Conservation (phyloP, 2,113 vertebrate genomes). For the Electrona antarctica region DNA sequence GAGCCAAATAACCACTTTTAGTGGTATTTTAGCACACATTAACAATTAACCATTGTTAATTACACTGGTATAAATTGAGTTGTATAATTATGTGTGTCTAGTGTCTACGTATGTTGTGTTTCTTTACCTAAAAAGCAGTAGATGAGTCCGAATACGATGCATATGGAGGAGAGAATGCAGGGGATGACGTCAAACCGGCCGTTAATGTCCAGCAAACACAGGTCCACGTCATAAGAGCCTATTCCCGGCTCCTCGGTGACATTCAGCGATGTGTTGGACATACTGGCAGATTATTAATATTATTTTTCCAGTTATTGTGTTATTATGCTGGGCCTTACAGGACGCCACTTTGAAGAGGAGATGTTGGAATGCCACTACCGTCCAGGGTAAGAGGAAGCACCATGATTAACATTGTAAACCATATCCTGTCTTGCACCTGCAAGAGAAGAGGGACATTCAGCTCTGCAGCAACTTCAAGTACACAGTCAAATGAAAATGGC, state of each 20-base stretch:
- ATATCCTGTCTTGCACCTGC: slow-evolving; percentile 68
- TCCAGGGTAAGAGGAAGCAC: slow-evolving; percentile 53
- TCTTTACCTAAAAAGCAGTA: slow-evolving; percentile 87
- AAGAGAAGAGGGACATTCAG: slow-evolving; percentile 21
- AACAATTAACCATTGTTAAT: too few relatives aligned
- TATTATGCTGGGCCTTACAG: slow-evolving; percentile 22
- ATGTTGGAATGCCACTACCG: slow-evolving; percentile 1
- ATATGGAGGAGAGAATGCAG: slow-evolving; percentile 80
- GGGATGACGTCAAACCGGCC: slow-evolving; percentile 80
- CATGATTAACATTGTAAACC: slow-evolving; percentile 8
- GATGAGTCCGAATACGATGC: slow-evolving; percentile 84
- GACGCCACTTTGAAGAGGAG: slow-evolving; percentile 7
- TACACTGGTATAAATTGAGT: not conserved
- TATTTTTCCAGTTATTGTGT: slow-evolving; percentile 19
- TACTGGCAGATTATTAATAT: slow-evolving; percentile 53
- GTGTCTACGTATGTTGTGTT: not conserved
- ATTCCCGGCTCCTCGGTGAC: slow-evolving; percentile 69
- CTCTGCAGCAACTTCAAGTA: not conserved
- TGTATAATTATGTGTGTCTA: not conserved
- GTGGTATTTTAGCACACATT: too few relatives aligned
- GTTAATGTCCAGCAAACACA: slow-evolving; percentile 77
- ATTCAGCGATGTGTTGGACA: slow-evolving; percentile 71
- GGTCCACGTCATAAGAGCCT: slow-evolving; percentile 55
- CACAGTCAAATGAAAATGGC: too few relatives aligned
- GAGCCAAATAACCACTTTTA: too few relatives aligned